Evolutionary conservation across 1,140 invertebrate species (phyloP).

Genomic region (Drosophila cardini): DNA sequence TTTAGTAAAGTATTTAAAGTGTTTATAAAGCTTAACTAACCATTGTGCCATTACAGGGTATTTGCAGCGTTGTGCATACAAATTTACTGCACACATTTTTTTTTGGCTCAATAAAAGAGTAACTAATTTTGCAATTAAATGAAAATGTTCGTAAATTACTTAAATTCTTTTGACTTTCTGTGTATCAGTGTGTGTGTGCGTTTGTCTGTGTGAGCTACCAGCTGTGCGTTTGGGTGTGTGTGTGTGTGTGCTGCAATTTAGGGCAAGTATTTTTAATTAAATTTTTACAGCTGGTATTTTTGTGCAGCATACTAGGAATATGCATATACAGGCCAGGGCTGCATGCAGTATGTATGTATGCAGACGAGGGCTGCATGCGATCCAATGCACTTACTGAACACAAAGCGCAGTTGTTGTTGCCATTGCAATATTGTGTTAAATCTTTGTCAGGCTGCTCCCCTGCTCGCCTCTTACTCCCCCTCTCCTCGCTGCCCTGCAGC

Average conservation of each 20-base stretch:
- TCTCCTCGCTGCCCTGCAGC: background rate
- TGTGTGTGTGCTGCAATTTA: constrained; percentile 57
- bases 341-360: constrained; percentile 4
- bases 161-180: constrained; percentile 58
- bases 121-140: constrained; percentile 80
- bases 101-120: constrained; percentile 42
- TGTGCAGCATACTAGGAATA: constrained; percentile 34
- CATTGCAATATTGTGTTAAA: constrained; percentile 31
- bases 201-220: constrained; percentile 12
- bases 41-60: too few species aligned
- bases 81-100: constrained; percentile 2
- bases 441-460: constrained; percentile 27
- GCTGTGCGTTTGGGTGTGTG: constrained; percentile 10
- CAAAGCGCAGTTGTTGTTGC: constrained; percentile 13
- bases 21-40: too few species aligned
- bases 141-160: constrained; percentile 71
- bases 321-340: constrained; percentile 33
- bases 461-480: too few species aligned
- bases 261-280: constrained; percentile 80
- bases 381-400: constrained; percentile 2
- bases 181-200: constrained; percentile 22
- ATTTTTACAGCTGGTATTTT: constrained; percentile 53
- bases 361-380: background rate
- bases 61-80: background rate
- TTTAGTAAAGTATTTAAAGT: too few species aligned